Evolutionary conservation across 1,140 invertebrate genomes (phyloP).

Genomic region (Drosophila ironensis): DNA sequence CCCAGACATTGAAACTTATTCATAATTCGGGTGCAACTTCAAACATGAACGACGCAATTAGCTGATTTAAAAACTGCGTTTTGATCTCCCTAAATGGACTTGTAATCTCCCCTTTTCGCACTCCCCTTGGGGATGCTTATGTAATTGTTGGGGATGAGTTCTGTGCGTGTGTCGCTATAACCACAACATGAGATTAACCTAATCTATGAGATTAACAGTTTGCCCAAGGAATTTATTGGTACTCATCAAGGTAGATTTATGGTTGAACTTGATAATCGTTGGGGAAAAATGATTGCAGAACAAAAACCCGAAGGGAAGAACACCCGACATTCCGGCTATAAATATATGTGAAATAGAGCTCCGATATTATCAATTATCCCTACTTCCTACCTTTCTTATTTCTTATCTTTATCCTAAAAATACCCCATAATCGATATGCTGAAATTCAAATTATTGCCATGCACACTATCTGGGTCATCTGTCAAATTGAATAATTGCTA

Average conservation of each 20-base stretch:
- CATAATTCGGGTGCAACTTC: neutral
- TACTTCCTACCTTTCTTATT: neutral
- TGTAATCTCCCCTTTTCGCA: slow-evolving; percentile 12
- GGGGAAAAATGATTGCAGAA: no score
- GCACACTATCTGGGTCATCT: slow-evolving; percentile 6
- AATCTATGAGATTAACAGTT: slow-evolving; percentile 43
- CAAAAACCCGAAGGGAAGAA: no score
- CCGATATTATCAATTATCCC: neutral
- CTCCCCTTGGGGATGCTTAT: neutral
- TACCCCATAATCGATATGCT: slow-evolving; percentile 11
- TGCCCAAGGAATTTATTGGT: slow-evolving; percentile 13
- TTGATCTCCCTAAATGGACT: slow-evolving; percentile 12
- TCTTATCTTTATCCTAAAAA: slow-evolving; percentile 11
- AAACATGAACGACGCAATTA: slow-evolving; percentile 27
- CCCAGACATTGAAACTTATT: neutral
- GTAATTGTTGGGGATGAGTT: slow-evolving; percentile 7
- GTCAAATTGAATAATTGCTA: slow-evolving; percentile 9
- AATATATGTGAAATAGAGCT: slow-evolving; percentile 4
- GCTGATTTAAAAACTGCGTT: neutral
- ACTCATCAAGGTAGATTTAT: neutral
- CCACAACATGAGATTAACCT: slow-evolving; percentile 5
- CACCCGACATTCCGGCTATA: no score
- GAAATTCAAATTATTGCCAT: slow-evolving; percentile 7
- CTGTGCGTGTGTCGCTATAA: neutral
- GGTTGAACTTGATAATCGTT: neutral